phyloP scores from a whole-genome alignment of 2,113 vertebrate genomes.

The Cebidichthys violaceus region DNA sequence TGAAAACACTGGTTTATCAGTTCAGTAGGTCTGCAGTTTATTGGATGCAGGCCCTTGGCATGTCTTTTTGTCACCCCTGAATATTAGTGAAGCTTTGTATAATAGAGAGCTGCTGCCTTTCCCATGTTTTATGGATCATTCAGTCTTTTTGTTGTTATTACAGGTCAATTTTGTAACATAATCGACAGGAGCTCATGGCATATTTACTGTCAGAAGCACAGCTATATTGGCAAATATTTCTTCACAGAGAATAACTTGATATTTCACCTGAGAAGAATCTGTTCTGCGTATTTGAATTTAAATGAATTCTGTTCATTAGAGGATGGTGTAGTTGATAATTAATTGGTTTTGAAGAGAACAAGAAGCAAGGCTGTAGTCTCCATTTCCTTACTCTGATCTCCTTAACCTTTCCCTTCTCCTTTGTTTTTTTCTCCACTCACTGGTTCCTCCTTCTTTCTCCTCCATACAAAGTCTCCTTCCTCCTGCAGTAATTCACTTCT shows the following conservation, averaged over 20 bases:
- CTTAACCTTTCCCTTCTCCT: background rate
- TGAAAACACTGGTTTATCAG: background rate
- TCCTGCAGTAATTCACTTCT: slow-evolving; percentile 51
- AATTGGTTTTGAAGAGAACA: slow-evolving; percentile 24
- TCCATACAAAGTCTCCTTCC: slow-evolving; percentile 32
- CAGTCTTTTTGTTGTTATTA: background rate
- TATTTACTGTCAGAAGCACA: background rate
- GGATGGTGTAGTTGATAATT: background rate
- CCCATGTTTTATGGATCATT: background rate
- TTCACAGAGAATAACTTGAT: background rate
- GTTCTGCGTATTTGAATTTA: background rate
- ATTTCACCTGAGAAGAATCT: background rate
- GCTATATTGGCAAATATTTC: background rate
- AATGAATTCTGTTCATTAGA: background rate
- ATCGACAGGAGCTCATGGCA: background rate
- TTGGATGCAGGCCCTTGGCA: background rate
- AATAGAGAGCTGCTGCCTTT: background rate
- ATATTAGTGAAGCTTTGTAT: background rate
- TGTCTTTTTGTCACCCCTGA: background rate
- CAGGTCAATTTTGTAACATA: background rate
- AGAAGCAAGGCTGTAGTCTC: background rate
- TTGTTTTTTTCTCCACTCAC: slow-evolving; percentile 2
- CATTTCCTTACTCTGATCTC: slow-evolving; percentile 1
- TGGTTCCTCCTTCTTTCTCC: slow-evolving; percentile 10
- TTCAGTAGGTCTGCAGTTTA: background rate